phyloP scores from a whole-genome alignment of 2,797 vertebrate species.

The Pipistrellus pygmaeus region DNA sequence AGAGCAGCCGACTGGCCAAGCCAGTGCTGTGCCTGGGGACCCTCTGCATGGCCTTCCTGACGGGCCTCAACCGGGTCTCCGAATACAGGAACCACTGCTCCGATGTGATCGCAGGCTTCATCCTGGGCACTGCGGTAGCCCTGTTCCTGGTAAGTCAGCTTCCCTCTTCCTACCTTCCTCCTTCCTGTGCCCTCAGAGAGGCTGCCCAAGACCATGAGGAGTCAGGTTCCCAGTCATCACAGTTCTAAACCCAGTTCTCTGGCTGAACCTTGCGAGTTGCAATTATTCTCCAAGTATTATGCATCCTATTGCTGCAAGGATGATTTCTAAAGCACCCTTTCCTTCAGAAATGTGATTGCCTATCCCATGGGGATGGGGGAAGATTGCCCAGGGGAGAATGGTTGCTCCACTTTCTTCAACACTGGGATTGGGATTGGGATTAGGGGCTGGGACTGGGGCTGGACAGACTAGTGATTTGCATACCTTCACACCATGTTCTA shows the following conservation, averaged over 20 bases:
- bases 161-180: neutral
- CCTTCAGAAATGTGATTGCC: neutral
- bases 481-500: neutral
- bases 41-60: conserved; percentile 96
- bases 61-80: conserved; percentile 97
- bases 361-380: neutral
- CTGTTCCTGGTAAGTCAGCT: conserved; percentile 94
- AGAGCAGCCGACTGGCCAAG: conserved; percentile 98
- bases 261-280: neutral
- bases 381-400: neutral
- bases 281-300: neutral
- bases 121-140: conserved; percentile 95
- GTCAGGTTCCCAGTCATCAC: neutral
- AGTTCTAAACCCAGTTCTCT: neutral
- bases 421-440: too few species aligned
- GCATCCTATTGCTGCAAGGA: neutral
- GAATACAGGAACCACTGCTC: conserved; percentile 99
- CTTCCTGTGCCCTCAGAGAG: neutral
- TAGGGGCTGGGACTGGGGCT: neutral
- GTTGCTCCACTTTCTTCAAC: neutral
- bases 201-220: fast-evolving
- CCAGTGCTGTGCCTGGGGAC: conserved; percentile 97
- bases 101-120: conserved; percentile 96
- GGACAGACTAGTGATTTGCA: neutral
- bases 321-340: neutral